Percentiles rank a stretch among this genome's conserved stretches.
phyloP scores from a whole-genome alignment of 2,888 invertebrate species.

The Morpho deidamia region DNA sequence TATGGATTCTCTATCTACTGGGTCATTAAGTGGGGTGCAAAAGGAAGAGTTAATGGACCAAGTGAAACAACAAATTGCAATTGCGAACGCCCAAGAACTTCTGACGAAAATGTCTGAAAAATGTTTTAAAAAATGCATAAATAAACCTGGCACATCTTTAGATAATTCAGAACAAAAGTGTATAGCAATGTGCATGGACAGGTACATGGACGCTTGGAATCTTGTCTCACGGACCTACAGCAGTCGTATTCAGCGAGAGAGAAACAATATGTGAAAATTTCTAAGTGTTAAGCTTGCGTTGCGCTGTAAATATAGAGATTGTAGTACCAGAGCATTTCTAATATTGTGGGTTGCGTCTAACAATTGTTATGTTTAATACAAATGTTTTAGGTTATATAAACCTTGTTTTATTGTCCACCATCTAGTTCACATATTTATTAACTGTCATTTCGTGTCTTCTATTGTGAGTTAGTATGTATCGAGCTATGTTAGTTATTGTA shows the following conservation, averaged over 20 bases:
- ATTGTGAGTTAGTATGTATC: no score
- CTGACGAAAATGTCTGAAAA: slow-evolving; percentile 98
- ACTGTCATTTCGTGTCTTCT: not conserved
- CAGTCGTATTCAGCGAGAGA: slow-evolving; percentile 90
- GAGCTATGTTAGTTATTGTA: no score
- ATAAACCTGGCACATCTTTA: slow-evolving; percentile 92
- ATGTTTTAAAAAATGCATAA: slow-evolving; percentile 96
- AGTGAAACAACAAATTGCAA: slow-evolving; percentile 96
- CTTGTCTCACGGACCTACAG: slow-evolving; percentile 94
- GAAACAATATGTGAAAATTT: slow-evolving; percentile 77
- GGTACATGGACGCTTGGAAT: slow-evolving; percentile 98
- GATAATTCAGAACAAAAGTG: slow-evolving; percentile 97
- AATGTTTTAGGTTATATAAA: slow-evolving; percentile 45
- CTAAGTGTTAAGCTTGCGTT: slow-evolving; percentile 37
- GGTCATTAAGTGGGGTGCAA: slow-evolving; percentile 81
- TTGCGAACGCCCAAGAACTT: slow-evolving; percentile 95
- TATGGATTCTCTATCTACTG: slow-evolving; percentile 80
- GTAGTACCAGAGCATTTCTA: slow-evolving; percentile 57
- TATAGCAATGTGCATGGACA: slow-evolving; percentile 98
- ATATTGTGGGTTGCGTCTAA: slow-evolving; percentile 45
- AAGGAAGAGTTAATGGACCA: slow-evolving; percentile 95
- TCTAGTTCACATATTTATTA: not conserved
- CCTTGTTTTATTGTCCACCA: slow-evolving; percentile 13
- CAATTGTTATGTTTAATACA: slow-evolving; percentile 45
- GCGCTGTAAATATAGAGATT: slow-evolving; percentile 65